A percentile compares a stretch with the other conserved stretches of the same genome.
These are phyloP conservation scores for Ptiloglossa arizonensis DNA, from an alignment of 1,140 invertebrate species.

Conservation along the genomic window DNA sequence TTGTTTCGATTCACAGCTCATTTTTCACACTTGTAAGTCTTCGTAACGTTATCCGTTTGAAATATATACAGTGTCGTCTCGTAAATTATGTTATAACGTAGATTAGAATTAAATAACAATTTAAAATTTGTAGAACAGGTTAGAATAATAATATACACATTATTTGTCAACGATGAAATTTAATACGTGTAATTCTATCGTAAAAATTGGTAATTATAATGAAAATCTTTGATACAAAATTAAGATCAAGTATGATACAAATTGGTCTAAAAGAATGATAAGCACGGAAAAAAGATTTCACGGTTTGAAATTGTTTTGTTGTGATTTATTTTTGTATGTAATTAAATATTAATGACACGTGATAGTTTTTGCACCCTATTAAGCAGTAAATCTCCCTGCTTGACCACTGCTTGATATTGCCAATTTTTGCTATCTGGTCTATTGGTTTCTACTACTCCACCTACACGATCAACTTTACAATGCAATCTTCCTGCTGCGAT, in stretches of 20 bases:
- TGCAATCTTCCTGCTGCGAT: conserved; percentile 97
- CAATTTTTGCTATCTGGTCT: conserved; percentile 95
- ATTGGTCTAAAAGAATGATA: conserved; percentile 5
- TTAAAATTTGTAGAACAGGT: background rate
- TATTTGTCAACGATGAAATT: background rate
- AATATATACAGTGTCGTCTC: too few relatives aligned
- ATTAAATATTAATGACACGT: conserved; percentile 98
- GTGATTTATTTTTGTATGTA: conserved; percentile 31
- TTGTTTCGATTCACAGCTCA: background rate
- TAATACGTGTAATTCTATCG: conserved; percentile 12
- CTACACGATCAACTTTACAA: conserved; percentile 98
- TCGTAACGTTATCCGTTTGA: background rate
- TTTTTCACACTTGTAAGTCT: background rate
- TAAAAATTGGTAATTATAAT: conserved; percentile 20
- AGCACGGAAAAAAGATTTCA: conserved; percentile 12
- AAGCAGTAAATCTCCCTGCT: conserved; percentile 98
- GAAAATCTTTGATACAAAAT: conserved; percentile 24
- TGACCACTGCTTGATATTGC: conserved; percentile 98
- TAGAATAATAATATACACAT: background rate
- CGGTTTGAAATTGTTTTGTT: conserved; percentile 15
- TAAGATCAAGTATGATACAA: conserved; percentile 15
- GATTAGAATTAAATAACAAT: background rate
- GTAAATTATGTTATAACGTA: background rate
- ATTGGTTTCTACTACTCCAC: conserved; percentile 98
- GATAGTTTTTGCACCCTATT: conserved; percentile 99